These are phyloP conservation scores for Aphaenogaster floridana DNA, from an alignment of 1,140 invertebrate genomes.

Conservation along the genomic window DNA sequence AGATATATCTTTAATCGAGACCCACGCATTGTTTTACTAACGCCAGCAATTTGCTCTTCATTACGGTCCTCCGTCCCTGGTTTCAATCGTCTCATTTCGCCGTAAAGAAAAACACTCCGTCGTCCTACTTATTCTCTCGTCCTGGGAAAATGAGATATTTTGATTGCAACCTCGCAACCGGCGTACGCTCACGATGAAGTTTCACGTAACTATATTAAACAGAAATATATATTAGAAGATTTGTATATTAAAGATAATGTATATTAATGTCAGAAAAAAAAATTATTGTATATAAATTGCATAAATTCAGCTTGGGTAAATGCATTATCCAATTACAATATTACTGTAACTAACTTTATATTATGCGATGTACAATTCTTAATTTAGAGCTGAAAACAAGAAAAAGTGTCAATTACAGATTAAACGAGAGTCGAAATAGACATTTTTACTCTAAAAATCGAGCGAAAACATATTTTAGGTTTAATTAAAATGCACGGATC, in stretches of 20 bases:
- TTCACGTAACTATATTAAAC: not conserved
- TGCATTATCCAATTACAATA: too few relatives aligned
- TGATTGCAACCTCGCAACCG: not conserved
- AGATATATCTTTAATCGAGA: slow-evolving; percentile 32
- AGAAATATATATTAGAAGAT: not conserved
- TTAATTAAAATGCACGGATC: not conserved
- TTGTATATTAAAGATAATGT: not conserved
- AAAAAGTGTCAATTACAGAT: too few relatives aligned
- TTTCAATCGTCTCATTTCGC: not conserved
- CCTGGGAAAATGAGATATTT: slow-evolving; percentile 27
- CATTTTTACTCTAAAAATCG: too few relatives aligned
- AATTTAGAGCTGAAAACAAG: too few relatives aligned
- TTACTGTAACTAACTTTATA: too few relatives aligned
- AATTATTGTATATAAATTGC: not conserved
- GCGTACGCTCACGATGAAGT: not conserved
- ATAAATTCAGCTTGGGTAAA: not conserved
- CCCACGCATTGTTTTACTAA: slow-evolving; percentile 26
- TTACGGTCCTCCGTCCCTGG: not conserved
- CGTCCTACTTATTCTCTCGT: not conserved
- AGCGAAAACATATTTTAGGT: too few relatives aligned
- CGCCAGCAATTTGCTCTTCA: slow-evolving; percentile 10
- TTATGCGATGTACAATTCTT: too few relatives aligned
- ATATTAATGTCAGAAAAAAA: not conserved
- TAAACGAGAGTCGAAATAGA: too few relatives aligned
- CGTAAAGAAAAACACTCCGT: not conserved